phyloP scores from a whole-genome alignment of 2,888 invertebrate species.

The Parnassius smintheus region DNA sequence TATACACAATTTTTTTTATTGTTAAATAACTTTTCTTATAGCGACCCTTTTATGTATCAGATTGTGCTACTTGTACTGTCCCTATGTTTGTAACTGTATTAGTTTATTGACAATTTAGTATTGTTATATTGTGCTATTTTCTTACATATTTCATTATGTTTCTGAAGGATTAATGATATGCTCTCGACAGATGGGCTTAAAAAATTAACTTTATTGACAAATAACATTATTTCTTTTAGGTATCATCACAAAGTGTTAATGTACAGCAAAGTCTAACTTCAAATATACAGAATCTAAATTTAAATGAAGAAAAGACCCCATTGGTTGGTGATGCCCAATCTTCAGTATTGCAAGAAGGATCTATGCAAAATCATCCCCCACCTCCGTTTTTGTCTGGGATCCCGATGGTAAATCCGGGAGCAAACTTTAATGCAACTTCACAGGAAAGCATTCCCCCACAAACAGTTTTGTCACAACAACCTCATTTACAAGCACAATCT shows the following conservation, averaged over 20 bases:
- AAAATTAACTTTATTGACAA: neutral
- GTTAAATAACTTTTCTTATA: too few relatives aligned
- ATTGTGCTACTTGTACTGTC: too few relatives aligned
- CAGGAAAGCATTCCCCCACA: conserved; percentile 37
- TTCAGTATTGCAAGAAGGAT: conserved; percentile 39
- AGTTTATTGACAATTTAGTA: too few relatives aligned
- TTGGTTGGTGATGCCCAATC: conserved; percentile 45
- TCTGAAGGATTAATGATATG: too few relatives aligned
- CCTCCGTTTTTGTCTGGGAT: conserved; percentile 77
- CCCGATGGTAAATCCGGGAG: conserved; percentile 73
- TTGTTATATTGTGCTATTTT: too few relatives aligned
- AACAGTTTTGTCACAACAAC: conserved; percentile 40
- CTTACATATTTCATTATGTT: too few relatives aligned
- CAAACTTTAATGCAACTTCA: conserved; percentile 33
- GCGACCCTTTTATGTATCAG: too few relatives aligned
- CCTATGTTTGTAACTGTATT: too few relatives aligned
- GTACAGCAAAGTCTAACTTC: conserved; percentile 47
- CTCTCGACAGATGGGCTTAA: too few relatives aligned
- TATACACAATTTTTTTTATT: too few relatives aligned
- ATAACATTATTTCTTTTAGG: conserved; percentile 37
- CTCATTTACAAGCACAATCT: conserved; percentile 59
- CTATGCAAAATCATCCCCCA: conserved; percentile 43
- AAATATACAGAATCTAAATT: conserved; percentile 53
- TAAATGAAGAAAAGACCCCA: conserved; percentile 58
- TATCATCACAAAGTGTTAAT: conserved; percentile 40